A percentile compares a stretch with the other conserved stretches of the same genome.
Evolutionary conservation across 2,888 invertebrate genomes (phyloP).

Genomic region (Nemotelus pantherinus): DNA sequence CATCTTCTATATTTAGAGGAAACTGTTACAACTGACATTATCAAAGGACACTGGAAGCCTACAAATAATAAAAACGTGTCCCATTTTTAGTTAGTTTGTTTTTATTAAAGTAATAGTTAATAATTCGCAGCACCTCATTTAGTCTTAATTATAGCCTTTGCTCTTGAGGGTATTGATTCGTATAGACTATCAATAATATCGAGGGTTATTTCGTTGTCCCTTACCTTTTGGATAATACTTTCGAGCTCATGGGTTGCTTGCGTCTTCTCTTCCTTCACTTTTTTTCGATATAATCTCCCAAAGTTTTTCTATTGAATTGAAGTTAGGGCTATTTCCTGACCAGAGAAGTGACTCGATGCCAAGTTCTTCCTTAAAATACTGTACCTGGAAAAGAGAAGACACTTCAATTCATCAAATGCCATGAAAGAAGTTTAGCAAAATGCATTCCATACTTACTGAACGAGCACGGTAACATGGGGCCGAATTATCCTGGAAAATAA

Average conservation of each 20-base stretch:
- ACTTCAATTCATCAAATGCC: neutral
- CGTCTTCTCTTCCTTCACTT: neutral
- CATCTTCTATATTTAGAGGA: too few relatives aligned
- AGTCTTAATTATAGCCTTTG: too few relatives aligned
- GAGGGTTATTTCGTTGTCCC: too few relatives aligned
- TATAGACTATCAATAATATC: too few relatives aligned
- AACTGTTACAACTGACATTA: too few relatives aligned
- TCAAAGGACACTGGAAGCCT: too few relatives aligned
- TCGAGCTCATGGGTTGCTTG: neutral
- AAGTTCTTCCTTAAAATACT: neutral
- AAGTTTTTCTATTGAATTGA: neutral
- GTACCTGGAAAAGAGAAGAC: too few relatives aligned
- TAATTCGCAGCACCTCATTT: too few relatives aligned
- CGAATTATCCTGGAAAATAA: neutral
- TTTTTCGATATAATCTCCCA: neutral
- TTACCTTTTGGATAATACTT: neutral
- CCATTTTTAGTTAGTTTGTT: too few relatives aligned
- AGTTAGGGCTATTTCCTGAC: neutral
- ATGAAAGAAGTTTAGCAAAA: neutral
- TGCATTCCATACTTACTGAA: conserved; percentile 1
- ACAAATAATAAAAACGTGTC: too few relatives aligned
- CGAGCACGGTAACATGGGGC: conserved; percentile 20
- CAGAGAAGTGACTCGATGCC: neutral
- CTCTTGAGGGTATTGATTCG: too few relatives aligned
- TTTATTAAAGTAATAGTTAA: too few relatives aligned